Evolutionary conservation across 2,888 invertebrate genomes (phyloP).

Genomic region (Athrips mouffetella): DNA sequence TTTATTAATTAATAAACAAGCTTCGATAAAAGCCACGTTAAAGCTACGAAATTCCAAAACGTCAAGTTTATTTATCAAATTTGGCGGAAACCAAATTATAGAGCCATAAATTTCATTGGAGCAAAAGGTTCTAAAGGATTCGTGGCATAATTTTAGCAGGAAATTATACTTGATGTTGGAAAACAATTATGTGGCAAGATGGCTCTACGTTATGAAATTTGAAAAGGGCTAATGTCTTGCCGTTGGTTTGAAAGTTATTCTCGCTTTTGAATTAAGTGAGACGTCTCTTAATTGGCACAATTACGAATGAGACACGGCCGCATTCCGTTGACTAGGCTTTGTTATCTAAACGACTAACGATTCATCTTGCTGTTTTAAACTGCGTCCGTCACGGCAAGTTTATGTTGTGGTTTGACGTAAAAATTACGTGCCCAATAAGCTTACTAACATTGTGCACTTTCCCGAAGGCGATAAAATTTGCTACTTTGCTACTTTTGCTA

Average conservation of each 20-base stretch:
- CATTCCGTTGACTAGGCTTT: slow-evolving; percentile 35
- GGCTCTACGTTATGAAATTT: slow-evolving; percentile 11
- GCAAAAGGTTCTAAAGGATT: neutral
- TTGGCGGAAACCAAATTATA: no score
- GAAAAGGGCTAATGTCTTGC: slow-evolving; percentile 18
- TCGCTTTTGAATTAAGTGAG: slow-evolving; percentile 53
- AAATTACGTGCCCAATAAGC: no score
- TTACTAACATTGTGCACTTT: no score
- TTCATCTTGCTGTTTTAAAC: slow-evolving; percentile 3
- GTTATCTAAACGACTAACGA: slow-evolving; percentile 15
- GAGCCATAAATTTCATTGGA: neutral
- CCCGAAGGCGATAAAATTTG: no score
- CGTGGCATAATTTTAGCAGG: neutral
- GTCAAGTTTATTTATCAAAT: no score
- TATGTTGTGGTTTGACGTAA: no score
- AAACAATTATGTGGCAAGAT: neutral
- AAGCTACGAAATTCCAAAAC: no score
- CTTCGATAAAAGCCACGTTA: no score
- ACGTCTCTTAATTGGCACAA: slow-evolving; percentile 63
- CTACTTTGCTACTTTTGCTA: no score
- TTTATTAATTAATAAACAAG: no score
- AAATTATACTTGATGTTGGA: neutral
- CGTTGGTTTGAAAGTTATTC: slow-evolving; percentile 34
- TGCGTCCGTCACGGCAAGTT: neutral
- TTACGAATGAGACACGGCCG: slow-evolving; percentile 53